phyloP scores from a whole-genome alignment of 2,113 vertebrate species.

The Campylomormyrus tamandua region DNA sequence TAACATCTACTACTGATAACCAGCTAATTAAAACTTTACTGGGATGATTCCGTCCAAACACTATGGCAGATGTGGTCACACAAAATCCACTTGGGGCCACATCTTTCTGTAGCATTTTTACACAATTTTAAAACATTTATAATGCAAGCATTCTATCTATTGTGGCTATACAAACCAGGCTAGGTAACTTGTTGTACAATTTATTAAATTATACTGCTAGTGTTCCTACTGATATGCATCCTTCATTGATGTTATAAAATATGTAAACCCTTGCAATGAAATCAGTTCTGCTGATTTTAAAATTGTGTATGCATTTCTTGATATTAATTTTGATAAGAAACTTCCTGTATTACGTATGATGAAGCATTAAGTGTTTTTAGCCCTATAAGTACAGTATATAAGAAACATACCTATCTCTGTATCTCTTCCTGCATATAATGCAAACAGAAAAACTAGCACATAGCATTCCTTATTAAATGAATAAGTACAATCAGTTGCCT shows the following conservation, averaged over 20 bases:
- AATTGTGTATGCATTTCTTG: not conserved
- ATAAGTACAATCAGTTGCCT: not conserved
- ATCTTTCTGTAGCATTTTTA: not conserved
- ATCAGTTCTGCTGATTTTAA: not conserved
- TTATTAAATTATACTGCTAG: not conserved
- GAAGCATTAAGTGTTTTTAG: not conserved
- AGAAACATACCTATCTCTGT: not conserved
- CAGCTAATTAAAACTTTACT: constrained; percentile 7
- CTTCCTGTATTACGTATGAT: not conserved
- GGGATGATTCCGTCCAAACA: not conserved
- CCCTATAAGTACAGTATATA: not conserved
- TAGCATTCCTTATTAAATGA: not conserved
- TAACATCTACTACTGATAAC: not conserved
- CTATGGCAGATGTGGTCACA: not conserved
- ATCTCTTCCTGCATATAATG: not conserved
- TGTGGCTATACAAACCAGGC: not conserved
- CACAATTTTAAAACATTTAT: not conserved
- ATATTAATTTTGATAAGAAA: not conserved
- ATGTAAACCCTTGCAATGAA: not conserved
- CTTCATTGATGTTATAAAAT: not conserved
- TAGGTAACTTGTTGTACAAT: not conserved
- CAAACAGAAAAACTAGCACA: not conserved
- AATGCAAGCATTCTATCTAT: not conserved
- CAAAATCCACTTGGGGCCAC: not conserved
- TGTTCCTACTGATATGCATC: not conserved